Evolutionary conservation across 2,797 vertebrate genomes (phyloP).

Genomic region (Neosilurus mollespiculum): DNA sequence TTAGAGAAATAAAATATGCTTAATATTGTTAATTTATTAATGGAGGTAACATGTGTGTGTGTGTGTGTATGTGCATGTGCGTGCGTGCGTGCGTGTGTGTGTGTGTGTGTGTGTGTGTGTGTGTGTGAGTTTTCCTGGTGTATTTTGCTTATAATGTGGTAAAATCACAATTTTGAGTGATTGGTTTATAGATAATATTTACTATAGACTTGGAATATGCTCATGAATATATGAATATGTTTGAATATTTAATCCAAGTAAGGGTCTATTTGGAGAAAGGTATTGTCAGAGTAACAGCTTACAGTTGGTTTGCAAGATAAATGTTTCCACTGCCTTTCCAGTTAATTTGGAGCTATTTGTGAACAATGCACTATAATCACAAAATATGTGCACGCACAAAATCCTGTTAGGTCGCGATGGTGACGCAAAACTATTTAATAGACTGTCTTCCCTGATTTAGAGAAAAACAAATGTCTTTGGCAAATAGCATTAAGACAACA

Average conservation of each 20-base stretch:
- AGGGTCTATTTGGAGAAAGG: neutral
- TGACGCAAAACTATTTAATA: too few species aligned
- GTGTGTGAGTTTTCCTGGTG: neutral
- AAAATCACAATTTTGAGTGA: neutral
- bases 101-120: neutral
- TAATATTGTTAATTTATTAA: neutral
- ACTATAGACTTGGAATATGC: neutral
- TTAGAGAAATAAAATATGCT: neutral
- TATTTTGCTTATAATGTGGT: neutral
- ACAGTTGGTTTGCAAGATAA: neutral
- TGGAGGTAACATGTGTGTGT: neutral
- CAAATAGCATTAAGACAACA: too few species aligned
- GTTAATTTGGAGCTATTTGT: neutral
- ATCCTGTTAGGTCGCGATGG: neutral
- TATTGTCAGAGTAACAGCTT: too few species aligned
- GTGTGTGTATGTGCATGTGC: neutral
- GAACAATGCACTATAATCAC: neutral
- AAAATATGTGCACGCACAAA: too few species aligned
- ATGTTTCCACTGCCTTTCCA: neutral
- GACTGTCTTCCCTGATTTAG: too few species aligned
- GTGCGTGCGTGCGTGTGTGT: neutral
- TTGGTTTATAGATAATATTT: neutral
- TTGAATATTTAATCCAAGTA: too few species aligned
- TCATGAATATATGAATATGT: neutral
- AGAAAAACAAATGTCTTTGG: too few species aligned